Base-by-base conservation (phyloP, 92 coral and sea anemone genomes). In the Epizoanthus scotinus region DNA sequence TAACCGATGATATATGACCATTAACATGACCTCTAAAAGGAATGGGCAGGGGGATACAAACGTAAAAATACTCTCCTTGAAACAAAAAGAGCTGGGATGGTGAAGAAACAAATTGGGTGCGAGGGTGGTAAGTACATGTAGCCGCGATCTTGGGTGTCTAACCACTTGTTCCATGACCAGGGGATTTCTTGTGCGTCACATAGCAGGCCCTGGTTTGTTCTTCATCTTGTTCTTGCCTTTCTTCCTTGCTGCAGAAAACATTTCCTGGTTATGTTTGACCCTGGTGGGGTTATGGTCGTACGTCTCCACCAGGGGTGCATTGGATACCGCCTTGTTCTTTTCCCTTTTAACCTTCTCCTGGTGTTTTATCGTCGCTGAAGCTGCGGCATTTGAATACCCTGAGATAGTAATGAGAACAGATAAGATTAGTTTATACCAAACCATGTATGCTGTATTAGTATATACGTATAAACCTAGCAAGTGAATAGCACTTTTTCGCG, bases 351-450 rank as follows among this genome's bases (percentile, higher is more conserved):
- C 85, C 75, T 91, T 89, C 79, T 95, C 99, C 9, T 85, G 84
- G 50, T 95, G 99, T 28, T 77, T 91, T 56, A 95, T 87, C 28
- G 88, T 58, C 0, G 98, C 92, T 9, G 64, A 82, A 22, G 94
- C 93, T 71, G 94, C 92, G 12, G 99, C 91, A 71, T 89, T 95
- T 42, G 84, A 83, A 64, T 89, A 95, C 18, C 96, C 99, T 95
- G 74, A 3, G 65, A 62, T 5, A 59, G 5, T 63, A 15, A 44
- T 47, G 13, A 19, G 10, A 54, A 67, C 36, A 31, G 36, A 34
- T 61, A 61, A 27, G 1, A 10, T 8, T 27, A 63, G 4, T 4
- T 31, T 31, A 31, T 31, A 31, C 36, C 36, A 31, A 31, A 31
- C 4, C 36, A 31, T n/a, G n/a, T n/a, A n/a, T n/a, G n/a, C n/a